Base-by-base conservation (phyloP, 2,888 invertebrate genomes). In the Platycheirus rosarum region DNA sequence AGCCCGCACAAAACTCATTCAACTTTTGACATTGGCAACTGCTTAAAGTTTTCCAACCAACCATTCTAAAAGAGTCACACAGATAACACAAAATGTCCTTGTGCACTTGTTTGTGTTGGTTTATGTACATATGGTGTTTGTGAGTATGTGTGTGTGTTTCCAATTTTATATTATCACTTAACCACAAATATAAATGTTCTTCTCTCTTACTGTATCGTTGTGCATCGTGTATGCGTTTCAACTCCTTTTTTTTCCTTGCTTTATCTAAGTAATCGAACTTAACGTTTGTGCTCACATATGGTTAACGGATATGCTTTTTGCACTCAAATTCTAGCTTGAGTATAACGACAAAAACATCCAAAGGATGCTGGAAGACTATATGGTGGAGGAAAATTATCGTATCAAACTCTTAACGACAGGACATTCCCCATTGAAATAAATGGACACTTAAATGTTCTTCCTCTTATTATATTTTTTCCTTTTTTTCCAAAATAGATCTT, bases 371-470 rank as follows among this genome's bases (percentile, higher is more conserved):
- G 44, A 5, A n/a, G n/a, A 11, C 18, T 26, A 11, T 48, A 32
- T 66, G 53, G 55, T 55, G 46, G 46, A 63, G 23, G 70, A 66
- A 78, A 71, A 78, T 65, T 71, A 71, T 65, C 66, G 66, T 71
- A 71, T 66, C 60, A 66, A 71, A 66, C 66, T 73, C 78, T 48
- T 68, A 77, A 71, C 66, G 78, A 68, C 78, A 78, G 78, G 73
- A 78, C 73, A 73, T 78, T 66, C 78, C 55, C 60, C 78, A 73
- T 78, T 68, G 68, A 78, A 73, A 78, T 73, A 73, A 78, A 78
- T 68, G 62, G 53, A 48, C 73, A 73, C 78, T 78, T 71, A 71
- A 70, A 55, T 57, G 65, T 60, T 69, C 51, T 35, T 29, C 29
- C 29, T 8, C 55, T 57, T 57, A 2, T 23, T 23, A 23, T 40